Evolutionary conservation across 2,888 invertebrate genomes (phyloP), one percentile per base, ranked within the genome.

Genomic region (Miltochrista miniata): DNA sequence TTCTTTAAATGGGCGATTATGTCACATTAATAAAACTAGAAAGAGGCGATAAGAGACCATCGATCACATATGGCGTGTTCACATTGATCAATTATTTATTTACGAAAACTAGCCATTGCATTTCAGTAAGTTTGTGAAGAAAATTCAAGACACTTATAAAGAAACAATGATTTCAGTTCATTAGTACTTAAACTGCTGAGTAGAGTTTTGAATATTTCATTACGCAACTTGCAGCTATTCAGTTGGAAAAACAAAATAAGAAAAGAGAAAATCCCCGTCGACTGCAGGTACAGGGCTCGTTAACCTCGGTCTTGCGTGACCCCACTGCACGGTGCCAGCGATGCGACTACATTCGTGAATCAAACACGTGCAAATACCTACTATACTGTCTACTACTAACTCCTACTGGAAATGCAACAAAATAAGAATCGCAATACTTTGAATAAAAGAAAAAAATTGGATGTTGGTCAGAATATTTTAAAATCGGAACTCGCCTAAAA

Each of bases 341-440:
- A 57, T 38, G 51, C 29, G 58, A 56, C 64, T 62, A 62, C 68
- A 65, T 60, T 59, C 57, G 59, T 70, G 70, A 76, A 77, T 77
- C 77, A 77, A 74, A 76, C 69, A 73, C 74, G 69, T 62, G 61
- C 74, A 70, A 70, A 70, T 76, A 72, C 64, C 59, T 62, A 24
- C 3, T 24, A 24, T 24, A 5, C 54, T 54, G 56, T 56, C 42
- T 42, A 45, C 46, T 41, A 24, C 40, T 4, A 39, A 29, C 18
- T 40, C 11, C 11, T 33, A 40, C 39, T 7, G 14, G 24, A 11
- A 24, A 11, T 18, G 14, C 8, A 31, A 7, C 5, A 24, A 5
- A 2, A 24, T 24, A 24, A 24, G 36, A 38, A 18, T 38, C 5
- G 14, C n/a, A 5, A 33, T 13, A 14, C n/a, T 9, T 30, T 40